A percentile compares a stretch with the other conserved stretches of the same genome.
Evolutionary conservation across 2,888 invertebrate genomes (phyloP).

Genomic region (Muschampia plurimacula): DNA sequence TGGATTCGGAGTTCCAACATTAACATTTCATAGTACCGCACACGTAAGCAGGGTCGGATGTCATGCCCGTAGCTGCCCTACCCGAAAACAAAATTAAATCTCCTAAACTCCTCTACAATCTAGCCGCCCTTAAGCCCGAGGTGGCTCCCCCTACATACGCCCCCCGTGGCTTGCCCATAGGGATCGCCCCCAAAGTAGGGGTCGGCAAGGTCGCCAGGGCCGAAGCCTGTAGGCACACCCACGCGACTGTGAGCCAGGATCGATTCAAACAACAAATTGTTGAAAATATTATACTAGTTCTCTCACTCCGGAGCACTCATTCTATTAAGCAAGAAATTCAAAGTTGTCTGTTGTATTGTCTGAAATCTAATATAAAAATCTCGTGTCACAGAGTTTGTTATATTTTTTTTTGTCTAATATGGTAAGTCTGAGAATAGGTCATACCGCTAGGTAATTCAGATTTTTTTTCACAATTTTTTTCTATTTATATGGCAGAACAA

Average conservation of each 20-base stretch:
- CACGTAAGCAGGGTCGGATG: conserved; percentile 20
- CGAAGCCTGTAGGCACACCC: conserved; percentile 37
- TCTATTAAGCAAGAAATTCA: too few species aligned
- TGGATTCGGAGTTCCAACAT: not conserved
- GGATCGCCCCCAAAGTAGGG: conserved; percentile 67
- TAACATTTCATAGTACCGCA: not conserved
- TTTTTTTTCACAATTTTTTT: too few species aligned
- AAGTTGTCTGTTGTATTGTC: too few species aligned
- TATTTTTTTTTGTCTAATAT: too few species aligned
- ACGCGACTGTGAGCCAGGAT: conserved; percentile 19
- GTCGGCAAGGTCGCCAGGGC: conserved; percentile 62
- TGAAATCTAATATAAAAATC: too few species aligned
- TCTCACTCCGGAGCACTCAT: not conserved
- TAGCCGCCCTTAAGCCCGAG: conserved; percentile 46
- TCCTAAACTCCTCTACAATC: conserved; percentile 58
- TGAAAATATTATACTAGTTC: not conserved
- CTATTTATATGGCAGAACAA: too few species aligned
- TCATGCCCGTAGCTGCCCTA: conserved; percentile 49
- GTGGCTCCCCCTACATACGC: conserved; percentile 45
- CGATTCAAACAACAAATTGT: conserved; percentile 8
- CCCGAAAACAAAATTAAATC: conserved; percentile 71
- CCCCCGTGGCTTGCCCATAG: conserved; percentile 64
- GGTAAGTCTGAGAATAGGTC: too few species aligned
- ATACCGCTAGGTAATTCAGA: too few species aligned
- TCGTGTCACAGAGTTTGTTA: too few species aligned